Conservation (phyloP, 2,797 vertebrate genomes). For the Oreochromis grahami region DNA sequence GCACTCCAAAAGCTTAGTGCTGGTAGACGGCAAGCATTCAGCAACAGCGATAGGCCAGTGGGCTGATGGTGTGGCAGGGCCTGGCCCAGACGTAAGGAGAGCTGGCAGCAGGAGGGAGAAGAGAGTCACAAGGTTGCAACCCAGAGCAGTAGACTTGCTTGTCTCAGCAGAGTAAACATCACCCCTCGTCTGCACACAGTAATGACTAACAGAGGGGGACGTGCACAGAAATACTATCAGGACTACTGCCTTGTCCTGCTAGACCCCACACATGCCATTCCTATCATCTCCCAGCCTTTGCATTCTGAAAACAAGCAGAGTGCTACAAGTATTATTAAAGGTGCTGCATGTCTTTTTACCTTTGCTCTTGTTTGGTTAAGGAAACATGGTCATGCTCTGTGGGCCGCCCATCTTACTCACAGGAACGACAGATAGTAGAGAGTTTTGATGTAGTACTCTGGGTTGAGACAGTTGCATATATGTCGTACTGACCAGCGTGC, state of each 20-base stretch:
- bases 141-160: conserved; percentile 78
- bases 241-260: conserved; percentile 55
- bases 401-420: conserved; percentile 7
- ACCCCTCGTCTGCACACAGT: conserved; percentile 75
- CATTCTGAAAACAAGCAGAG: conserved; percentile 42
- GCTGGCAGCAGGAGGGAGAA: conserved; percentile 72
- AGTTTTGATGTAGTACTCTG: not conserved
- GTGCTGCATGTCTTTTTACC: conserved; percentile 34
- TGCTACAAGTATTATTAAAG: conserved; percentile 34
- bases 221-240: conserved; percentile 73
- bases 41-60: conserved; percentile 30
- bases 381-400: conserved; percentile 16
- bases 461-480: conserved; percentile 7
- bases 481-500: conserved; percentile 24
- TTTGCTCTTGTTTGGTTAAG: conserved; percentile 42
- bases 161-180: conserved; percentile 82
- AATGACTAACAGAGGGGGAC: conserved; percentile 78
- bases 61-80: conserved; percentile 51
- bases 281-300: conserved; percentile 44
- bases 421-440: conserved; percentile 27
- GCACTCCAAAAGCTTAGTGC: conserved; percentile 16
- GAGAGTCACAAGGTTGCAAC: conserved; percentile 79
- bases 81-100: conserved; percentile 61
- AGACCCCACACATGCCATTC: conserved; percentile 54
- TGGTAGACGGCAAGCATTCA: conserved; percentile 30